phyloP scores from a whole-genome alignment of 2,113 vertebrate species.

The Sinosuthora webbiana region DNA sequence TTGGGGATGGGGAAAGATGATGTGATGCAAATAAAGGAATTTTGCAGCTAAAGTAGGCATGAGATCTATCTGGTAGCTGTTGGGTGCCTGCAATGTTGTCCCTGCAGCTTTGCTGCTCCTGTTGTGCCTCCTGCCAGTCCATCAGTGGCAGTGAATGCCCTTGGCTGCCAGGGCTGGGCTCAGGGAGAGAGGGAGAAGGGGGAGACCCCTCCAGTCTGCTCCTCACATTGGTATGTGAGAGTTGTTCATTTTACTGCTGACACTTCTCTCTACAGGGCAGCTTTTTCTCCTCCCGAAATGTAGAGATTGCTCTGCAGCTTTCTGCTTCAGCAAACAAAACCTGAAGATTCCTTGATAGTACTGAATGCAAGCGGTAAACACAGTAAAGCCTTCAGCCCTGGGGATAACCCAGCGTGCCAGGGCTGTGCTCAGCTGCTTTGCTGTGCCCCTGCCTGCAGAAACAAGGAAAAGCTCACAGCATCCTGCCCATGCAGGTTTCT shows the following conservation, averaged over 20 bases:
- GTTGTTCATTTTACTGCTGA: neutral
- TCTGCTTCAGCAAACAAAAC: neutral
- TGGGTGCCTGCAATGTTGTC: neutral
- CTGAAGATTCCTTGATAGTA: neutral
- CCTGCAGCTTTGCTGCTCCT: neutral
- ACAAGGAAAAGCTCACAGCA: neutral
- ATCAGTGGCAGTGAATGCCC: fast-evolving
- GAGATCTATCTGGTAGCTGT: neutral
- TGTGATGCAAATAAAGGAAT: neutral
- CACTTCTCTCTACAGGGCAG: neutral
- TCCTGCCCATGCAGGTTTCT: neutral
- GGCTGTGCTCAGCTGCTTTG: neutral
- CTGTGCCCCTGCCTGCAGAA: neutral
- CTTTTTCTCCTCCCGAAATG: neutral
- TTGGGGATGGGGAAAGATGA: neutral
- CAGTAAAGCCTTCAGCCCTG: neutral
- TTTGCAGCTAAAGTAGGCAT: neutral
- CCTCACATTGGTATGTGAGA: fast-evolving
- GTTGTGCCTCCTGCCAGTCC: neutral
- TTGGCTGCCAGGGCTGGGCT: neutral
- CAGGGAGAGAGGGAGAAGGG: too few relatives aligned
- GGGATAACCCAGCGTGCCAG: neutral
- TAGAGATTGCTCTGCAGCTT: neutral
- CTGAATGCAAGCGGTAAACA: neutral
- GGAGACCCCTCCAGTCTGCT: neutral